A percentile compares a stretch with the other conserved stretches of the same genome.
These are phyloP conservation scores for Proteles cristata DNA, from an alignment of 2,113 vertebrate species.

Conservation along the genomic window DNA sequence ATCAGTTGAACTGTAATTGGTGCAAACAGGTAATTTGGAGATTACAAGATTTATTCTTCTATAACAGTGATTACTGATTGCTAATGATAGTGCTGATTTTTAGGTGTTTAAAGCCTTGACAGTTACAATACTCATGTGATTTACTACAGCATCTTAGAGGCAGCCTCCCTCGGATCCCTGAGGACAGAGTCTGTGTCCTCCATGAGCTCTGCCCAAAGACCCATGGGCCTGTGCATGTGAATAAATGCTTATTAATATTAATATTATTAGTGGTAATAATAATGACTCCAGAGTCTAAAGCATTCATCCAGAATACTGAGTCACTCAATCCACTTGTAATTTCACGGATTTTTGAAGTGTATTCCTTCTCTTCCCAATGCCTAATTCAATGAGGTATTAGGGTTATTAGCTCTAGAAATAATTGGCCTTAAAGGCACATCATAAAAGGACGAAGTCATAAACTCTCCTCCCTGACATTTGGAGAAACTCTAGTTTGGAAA, in stretches of 20 bases:
- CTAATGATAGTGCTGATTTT: conserved; percentile 86
- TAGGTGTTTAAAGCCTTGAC: conserved; percentile 86
- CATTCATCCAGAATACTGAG: conserved; percentile 48
- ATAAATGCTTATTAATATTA: conserved; percentile 74
- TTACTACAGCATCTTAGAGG: conserved; percentile 71
- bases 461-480: conserved; percentile 66
- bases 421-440: conserved; percentile 69
- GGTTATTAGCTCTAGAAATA: conserved; percentile 70
- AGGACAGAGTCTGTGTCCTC: conserved; percentile 66
- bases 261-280: conserved; percentile 45
- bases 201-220: not conserved
- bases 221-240: not conserved
- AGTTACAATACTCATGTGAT: conserved; percentile 83
- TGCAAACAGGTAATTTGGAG: conserved; percentile 87
- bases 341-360: conserved; percentile 65
- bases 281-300: conserved; percentile 23
- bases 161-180: conserved; percentile 60
- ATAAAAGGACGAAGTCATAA: conserved; percentile 51
- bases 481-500: conserved; percentile 41
- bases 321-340: conserved; percentile 63
- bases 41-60: conserved; percentile 88
- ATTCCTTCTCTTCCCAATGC: conserved; percentile 41
- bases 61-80: conserved; percentile 87
- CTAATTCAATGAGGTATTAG: conserved; percentile 44
- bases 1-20: conserved; percentile 86